Evolutionary conservation across 2,888 invertebrate genomes (phyloP).

Genomic region (Agrenia bidenticulata): DNA sequence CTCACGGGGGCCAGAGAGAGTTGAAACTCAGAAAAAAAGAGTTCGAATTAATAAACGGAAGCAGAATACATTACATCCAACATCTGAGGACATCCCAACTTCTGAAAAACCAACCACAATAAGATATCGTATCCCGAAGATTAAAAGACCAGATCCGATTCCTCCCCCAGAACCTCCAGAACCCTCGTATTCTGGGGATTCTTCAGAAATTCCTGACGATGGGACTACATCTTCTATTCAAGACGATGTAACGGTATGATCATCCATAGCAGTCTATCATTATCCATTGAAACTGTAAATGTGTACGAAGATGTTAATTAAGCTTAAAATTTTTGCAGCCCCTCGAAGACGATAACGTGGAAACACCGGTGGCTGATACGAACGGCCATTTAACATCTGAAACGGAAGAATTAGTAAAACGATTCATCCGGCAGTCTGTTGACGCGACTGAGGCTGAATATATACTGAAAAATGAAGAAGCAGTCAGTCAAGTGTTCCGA

Average conservation of each 20-base stretch:
- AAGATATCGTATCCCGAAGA: constrained; percentile 59
- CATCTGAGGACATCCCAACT: constrained; percentile 18
- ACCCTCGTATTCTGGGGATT: no score
- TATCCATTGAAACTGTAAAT: no score
- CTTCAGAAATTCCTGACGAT: no score
- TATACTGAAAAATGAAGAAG: constrained; percentile 28
- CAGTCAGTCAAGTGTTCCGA: constrained; percentile 30
- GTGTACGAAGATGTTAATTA: neutral
- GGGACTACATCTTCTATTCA: no score
- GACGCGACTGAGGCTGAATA: constrained; percentile 24
- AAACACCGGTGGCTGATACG: neutral
- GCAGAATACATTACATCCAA: no score
- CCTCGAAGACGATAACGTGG: neutral
- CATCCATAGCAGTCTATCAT: no score
- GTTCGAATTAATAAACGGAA: neutral
- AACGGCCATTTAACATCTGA: constrained; percentile 8
- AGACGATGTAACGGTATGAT: no score
- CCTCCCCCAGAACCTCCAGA: constrained; percentile 21
- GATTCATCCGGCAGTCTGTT: constrained; percentile 31
- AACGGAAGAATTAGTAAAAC: constrained; percentile 31
- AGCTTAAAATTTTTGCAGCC: no score
- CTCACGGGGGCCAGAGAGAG: no score
- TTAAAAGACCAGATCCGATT: constrained; percentile 55
- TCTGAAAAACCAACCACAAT: neutral
- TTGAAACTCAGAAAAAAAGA: neutral